Evolutionary conservation across 2,113 vertebrate species (phyloP).

Genomic region (Peucedramus taeniatus): DNA sequence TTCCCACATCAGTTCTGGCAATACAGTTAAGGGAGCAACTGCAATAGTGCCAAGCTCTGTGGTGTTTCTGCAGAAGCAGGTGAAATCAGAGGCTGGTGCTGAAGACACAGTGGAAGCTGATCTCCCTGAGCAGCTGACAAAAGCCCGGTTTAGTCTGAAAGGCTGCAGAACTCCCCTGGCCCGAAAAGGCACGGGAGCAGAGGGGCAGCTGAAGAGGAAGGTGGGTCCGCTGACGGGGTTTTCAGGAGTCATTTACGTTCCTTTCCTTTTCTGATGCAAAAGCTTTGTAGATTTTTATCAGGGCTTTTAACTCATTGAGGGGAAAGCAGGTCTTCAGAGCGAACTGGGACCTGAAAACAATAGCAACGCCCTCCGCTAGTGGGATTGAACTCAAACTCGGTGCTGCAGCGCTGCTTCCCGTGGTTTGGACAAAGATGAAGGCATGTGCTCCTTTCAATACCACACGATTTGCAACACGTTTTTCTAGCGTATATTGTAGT

Average conservation of each 20-base stretch:
- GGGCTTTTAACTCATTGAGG: not conserved
- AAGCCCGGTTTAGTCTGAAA: not conserved
- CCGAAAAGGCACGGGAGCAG: not conserved
- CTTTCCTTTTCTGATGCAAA: not conserved
- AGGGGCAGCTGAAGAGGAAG: not conserved
- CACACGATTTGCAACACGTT: not conserved
- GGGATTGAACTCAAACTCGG: not conserved
- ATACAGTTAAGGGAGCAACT: not conserved
- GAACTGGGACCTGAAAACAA: not conserved
- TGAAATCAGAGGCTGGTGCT: not conserved
- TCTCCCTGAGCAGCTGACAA: not conserved
- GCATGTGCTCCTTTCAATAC: not conserved
- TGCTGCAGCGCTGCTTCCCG: not conserved
- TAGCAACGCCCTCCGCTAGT: conserved; percentile 9
- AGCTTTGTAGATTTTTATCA: conserved; percentile 10
- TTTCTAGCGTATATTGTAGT: not conserved
- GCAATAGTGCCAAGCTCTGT: not conserved
- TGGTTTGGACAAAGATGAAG: not conserved
- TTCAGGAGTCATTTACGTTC: not conserved
- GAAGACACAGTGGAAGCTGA: not conserved
- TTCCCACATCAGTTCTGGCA: not conserved
- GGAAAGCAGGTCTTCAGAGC: not conserved
- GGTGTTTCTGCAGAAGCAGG: not conserved
- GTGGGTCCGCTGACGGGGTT: not conserved
- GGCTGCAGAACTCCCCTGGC: not conserved